Evolutionary conservation across 2,113 vertebrate species (phyloP).

Genomic region (Pituophis catenifer): DNA sequence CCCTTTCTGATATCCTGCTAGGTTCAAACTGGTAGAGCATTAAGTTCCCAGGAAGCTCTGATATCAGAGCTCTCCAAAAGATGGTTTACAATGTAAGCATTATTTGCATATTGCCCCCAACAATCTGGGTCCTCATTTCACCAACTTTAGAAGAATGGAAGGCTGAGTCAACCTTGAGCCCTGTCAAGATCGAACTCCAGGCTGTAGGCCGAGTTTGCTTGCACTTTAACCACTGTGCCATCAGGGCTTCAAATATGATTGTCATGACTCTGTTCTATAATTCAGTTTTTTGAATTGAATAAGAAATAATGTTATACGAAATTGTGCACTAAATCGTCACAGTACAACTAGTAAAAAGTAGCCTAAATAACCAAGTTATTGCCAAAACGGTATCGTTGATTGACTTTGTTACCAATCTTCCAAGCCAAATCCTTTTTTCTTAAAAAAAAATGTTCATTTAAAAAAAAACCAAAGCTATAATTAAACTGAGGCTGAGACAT

Average conservation of each 20-base stretch:
- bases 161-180: neutral
- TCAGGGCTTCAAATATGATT: neutral
- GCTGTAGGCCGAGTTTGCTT: neutral
- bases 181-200: neutral
- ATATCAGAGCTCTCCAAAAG: neutral
- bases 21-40: neutral
- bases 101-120: neutral
- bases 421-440: neutral
- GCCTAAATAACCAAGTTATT: constrained; percentile 16
- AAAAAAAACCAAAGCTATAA: neutral
- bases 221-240: neutral
- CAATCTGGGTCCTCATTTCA: neutral
- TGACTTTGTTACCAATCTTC: constrained; percentile 19
- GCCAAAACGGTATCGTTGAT: constrained; percentile 18
- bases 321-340: constrained; percentile 28
- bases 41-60: neutral
- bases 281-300: neutral
- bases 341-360: constrained; percentile 32
- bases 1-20: neutral
- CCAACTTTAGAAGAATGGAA: neutral
- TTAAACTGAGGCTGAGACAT: neutral
- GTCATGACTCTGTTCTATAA: neutral
- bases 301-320: constrained; percentile 14
- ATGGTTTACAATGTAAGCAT: neutral
- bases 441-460: neutral